Percentiles rank a stretch among this genome's conserved stretches.
Evolutionary conservation across 30 jellyfish, hydroid and myxozoan species (phyloP).

Genomic region (Aurelia coerulea): DNA sequence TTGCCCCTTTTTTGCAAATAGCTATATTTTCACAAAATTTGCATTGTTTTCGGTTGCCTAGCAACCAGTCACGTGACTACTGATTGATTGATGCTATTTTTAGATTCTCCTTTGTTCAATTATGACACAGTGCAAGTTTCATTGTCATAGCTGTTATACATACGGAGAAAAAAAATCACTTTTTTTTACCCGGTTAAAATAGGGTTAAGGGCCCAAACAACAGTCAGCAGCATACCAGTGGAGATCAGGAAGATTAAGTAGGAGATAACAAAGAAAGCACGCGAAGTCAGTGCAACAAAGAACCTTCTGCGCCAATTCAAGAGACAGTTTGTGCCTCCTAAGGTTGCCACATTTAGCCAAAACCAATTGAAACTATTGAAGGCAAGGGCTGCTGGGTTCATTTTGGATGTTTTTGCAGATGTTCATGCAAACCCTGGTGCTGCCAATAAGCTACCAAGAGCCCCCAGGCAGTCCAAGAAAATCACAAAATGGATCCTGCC

Average conservation of each 20-base stretch:
- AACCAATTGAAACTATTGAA: not conserved
- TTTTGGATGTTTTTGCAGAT: not conserved
- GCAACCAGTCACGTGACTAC: too few species aligned
- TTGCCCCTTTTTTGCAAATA: too few species aligned
- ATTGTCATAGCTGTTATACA: too few species aligned
- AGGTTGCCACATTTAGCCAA: not conserved
- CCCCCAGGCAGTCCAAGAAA: not conserved
- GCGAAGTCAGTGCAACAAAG: not conserved
- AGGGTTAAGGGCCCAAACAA: not conserved
- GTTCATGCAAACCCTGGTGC: not conserved
- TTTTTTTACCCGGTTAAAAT: too few species aligned
- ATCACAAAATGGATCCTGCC: conserved; percentile 1
- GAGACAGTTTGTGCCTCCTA: not conserved
- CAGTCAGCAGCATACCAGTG: not conserved
- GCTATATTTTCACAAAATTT: too few species aligned
- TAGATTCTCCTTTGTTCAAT: too few species aligned
- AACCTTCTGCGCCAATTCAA: not conserved
- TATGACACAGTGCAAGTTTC: too few species aligned
- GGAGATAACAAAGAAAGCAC: not conserved
- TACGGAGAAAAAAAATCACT: too few species aligned
- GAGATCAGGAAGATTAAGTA: too few species aligned
- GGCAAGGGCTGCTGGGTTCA: not conserved
- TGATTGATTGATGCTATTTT: too few species aligned
- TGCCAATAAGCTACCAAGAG: not conserved
- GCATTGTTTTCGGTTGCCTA: too few species aligned